Evolutionary conservation across 1,140 invertebrate genomes (phyloP).

Genomic region (Dinothrombium tinctorium): DNA sequence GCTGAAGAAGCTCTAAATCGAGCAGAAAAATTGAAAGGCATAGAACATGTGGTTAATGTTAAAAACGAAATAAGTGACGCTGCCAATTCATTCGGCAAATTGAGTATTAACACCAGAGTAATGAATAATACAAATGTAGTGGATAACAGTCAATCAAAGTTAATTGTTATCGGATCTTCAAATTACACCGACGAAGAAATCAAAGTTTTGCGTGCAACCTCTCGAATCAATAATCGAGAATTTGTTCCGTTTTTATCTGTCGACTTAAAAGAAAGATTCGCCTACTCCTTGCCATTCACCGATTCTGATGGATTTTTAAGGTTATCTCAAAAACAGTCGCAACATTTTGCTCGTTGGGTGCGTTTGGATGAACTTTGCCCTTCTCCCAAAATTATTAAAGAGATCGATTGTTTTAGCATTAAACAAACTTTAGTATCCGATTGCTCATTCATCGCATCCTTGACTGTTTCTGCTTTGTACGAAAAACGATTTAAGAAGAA

Average conservation of each 20-base stretch:
- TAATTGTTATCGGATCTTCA: constrained; percentile 27
- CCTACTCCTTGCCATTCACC: constrained; percentile 31
- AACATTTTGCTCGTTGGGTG: constrained; percentile 48
- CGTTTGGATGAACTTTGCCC: constrained; percentile 54
- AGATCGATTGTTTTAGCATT: constrained; percentile 70
- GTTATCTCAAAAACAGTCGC: constrained; percentile 62
- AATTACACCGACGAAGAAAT: constrained; percentile 66
- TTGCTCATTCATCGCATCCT: constrained; percentile 90
- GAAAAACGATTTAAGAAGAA: constrained; percentile 64
- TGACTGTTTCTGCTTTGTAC: constrained; percentile 78
- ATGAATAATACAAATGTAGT: background rate
- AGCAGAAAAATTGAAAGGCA: constrained; percentile 52
- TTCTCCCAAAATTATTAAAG: constrained; percentile 56
- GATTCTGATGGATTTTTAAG: constrained; percentile 42
- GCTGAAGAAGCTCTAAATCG: constrained; percentile 46
- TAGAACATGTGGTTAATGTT: background rate
- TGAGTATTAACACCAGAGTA: background rate
- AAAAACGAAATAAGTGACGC: background rate
- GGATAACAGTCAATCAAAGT: background rate
- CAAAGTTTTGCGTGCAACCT: constrained; percentile 46
- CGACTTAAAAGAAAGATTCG: constrained; percentile 55
- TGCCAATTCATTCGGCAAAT: background rate
- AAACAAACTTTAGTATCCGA: constrained; percentile 60
- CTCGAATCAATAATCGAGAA: constrained; percentile 63
- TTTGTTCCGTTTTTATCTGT: constrained; percentile 83